Evolutionary conservation across 1,140 invertebrate species (phyloP).

Genomic region (Drosophila kepulauana): DNA sequence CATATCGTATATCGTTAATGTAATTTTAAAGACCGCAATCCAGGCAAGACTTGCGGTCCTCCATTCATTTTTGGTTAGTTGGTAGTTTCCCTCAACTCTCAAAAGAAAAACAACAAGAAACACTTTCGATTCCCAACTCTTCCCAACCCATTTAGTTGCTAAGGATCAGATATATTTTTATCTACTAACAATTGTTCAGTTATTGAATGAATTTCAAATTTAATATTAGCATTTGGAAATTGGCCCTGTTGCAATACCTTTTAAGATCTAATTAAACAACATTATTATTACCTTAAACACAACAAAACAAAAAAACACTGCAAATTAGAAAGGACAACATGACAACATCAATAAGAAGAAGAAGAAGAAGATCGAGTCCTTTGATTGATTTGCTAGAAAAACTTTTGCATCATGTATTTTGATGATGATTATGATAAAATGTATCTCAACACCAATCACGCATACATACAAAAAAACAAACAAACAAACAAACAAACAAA

Average conservation of each 20-base stretch:
- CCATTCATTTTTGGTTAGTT: conserved; percentile 63
- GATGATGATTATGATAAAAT: conserved; percentile 50
- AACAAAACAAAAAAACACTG: conserved; percentile 7
- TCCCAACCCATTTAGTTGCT: conserved; percentile 42
- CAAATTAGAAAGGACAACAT: background rate
- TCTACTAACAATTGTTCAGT: conserved; percentile 27
- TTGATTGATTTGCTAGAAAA: conserved; percentile 31
- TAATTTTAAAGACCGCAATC: conserved; percentile 67
- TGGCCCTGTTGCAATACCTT: conserved; percentile 78
- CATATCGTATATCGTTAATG: conserved; percentile 48
- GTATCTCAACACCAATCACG: conserved; percentile 74
- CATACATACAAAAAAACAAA: conserved; percentile 38
- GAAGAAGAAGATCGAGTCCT: background rate
- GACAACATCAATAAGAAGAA: background rate
- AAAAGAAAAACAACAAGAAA: background rate
- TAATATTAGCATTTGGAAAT: conserved; percentile 72
- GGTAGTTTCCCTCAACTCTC: conserved; percentile 49
- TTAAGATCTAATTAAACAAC: conserved; percentile 71
- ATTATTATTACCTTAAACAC: conserved; percentile 43
- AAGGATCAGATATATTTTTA: conserved; percentile 47
- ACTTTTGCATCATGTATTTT: conserved; percentile 40
- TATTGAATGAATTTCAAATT: conserved; percentile 63
- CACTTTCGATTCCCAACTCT: background rate
- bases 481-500: conserved; percentile 23
- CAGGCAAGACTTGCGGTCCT: background rate